Conservation (phyloP, 2,888 invertebrate species). For the Agonum fuliginosum region DNA sequence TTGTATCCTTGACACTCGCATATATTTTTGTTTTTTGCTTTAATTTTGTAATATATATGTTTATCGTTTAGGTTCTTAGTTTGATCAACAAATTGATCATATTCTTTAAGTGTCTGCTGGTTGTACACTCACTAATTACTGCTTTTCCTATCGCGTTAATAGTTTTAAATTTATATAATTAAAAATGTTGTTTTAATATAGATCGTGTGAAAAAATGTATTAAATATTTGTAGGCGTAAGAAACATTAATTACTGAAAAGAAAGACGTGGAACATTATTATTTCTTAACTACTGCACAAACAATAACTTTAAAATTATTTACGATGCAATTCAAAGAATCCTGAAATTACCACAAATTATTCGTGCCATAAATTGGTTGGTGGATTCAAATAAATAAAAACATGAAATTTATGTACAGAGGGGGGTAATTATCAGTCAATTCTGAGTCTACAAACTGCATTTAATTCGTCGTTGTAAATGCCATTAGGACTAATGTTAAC, state of each 20-base stretch:
- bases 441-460: slow-evolving; percentile 8
- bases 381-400: slow-evolving; percentile 29
- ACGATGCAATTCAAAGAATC: slow-evolving; percentile 17
- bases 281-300: neutral
- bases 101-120: too few relatives aligned
- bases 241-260: neutral
- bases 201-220: slow-evolving; percentile 26
- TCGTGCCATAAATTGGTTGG: slow-evolving; percentile 38
- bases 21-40: too few relatives aligned
- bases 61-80: too few relatives aligned
- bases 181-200: slow-evolving; percentile 11
- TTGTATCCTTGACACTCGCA: too few relatives aligned
- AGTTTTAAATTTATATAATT: slow-evolving; percentile 25
- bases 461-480: slow-evolving; percentile 27
- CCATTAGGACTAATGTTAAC: slow-evolving; percentile 27
- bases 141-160: slow-evolving; percentile 10
- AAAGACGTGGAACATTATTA: neutral
- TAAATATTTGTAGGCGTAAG: neutral
- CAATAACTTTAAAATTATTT: slow-evolving; percentile 22
- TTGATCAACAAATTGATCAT: too few relatives aligned
- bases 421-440: slow-evolving; percentile 31
- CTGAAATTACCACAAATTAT: slow-evolving; percentile 2
- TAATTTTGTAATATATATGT: too few relatives aligned
- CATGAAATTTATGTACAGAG: slow-evolving; percentile 28
- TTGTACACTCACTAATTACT: slow-evolving; percentile 4